Conservation (phyloP, 2,888 invertebrate genomes). For the Heliconius ismenius region DNA sequence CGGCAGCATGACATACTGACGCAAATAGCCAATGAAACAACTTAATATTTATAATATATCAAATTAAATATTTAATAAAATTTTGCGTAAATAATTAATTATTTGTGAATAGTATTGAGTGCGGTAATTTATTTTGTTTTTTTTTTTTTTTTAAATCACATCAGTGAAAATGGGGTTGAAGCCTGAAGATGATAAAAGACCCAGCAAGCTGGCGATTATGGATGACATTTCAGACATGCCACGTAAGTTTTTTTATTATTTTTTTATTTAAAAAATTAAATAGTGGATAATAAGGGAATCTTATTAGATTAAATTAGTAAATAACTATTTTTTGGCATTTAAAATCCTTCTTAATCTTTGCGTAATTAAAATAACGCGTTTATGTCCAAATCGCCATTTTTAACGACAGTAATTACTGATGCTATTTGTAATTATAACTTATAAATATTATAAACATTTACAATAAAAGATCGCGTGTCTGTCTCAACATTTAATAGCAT, state of each 20-base stretch:
- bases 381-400: background rate
- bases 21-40: slow-evolving; percentile 50
- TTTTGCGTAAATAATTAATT: slow-evolving; percentile 52
- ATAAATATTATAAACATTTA: slow-evolving; percentile 19
- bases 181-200: slow-evolving; percentile 73
- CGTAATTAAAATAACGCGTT: background rate
- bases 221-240: slow-evolving; percentile 67
- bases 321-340: background rate
- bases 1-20: slow-evolving; percentile 59
- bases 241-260: slow-evolving; percentile 61
- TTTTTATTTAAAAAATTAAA: background rate
- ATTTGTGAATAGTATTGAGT: slow-evolving; percentile 42
- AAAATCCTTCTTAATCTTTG: background rate
- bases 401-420: slow-evolving; percentile 3
- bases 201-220: slow-evolving; percentile 79
- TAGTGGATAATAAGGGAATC: no score
- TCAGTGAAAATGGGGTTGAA: slow-evolving; percentile 77
- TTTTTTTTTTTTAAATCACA: slow-evolving; percentile 46
- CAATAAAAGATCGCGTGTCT: slow-evolving; percentile 22
- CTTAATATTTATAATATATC: slow-evolving; percentile 11
- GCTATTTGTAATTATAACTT: slow-evolving; percentile 14
- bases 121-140: slow-evolving; percentile 44
- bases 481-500: background rate
- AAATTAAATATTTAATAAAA: slow-evolving; percentile 49
- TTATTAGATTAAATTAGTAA: background rate